Base-by-base conservation (phyloP, 2,888 invertebrate genomes). In the Ornithoptera alexandrae region DNA sequence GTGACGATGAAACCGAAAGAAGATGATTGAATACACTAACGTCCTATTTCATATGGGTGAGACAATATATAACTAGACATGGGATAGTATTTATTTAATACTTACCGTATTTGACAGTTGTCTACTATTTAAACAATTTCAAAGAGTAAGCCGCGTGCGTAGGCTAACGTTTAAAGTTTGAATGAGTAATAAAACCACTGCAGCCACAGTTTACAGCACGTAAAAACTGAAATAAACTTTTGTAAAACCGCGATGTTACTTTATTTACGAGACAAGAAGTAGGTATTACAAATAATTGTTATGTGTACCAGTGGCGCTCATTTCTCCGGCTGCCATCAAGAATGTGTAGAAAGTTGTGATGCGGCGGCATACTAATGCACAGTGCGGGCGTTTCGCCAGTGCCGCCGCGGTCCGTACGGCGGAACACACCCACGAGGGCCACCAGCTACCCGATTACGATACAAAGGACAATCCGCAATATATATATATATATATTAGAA, bases 301-400 rank as follows among this genome's bases (percentile, higher is more conserved):
- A 78, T 77, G 83, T 83, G 84, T 85, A 86, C 86, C 83, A 84
- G 84, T 82, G 85, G 84, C 83, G 82, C 82, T 83, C 89, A 88
- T 91, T 90, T 92, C 91, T 89, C 90, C 86, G 81, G 80, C 80
- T 81, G 83, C 81, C 84, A 84, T 82, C 84, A 90, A 89, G 92
- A 92, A 92, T 92, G 92, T 89, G 87, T 91, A 88, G 92, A 92
- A 92, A 92, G 92, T 92, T 87, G 88, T 89, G 88, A 88, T 89
- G 87, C 86, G 85, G 84, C 82, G 87, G 92, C 92, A 92, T 92
- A 92, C 91, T 92, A 92, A 92, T 92, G 78, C 84, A 77, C 78
- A 75, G 75, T 71, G 78, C 78, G 79, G 78, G 76, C 85, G 85
- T 86, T 85, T 85, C 85, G 86, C 84, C 79, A 78, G 79, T 76